Percentiles rank a stretch among this genome's conserved stretches.
Evolutionary conservation across 2,888 invertebrate genomes (phyloP).

Genomic region (Hylaea fasciaria): DNA sequence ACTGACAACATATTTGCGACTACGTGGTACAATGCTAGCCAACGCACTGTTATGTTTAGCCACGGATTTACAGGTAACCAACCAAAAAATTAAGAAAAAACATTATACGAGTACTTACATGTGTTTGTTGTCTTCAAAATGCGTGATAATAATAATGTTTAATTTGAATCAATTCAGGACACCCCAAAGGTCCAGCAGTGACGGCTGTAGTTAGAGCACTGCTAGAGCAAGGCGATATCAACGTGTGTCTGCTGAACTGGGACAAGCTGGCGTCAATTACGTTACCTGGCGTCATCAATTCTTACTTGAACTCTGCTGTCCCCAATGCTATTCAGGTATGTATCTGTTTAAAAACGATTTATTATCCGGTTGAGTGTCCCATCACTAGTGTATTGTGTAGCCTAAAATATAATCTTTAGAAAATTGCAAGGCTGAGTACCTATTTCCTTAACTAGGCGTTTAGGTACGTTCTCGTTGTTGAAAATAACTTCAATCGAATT

Average conservation of each 20-base stretch:
- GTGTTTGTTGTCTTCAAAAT: no score
- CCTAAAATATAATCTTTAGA: no score
- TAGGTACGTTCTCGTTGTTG: no score
- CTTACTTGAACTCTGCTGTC: constrained; percentile 70
- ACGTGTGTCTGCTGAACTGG: constrained; percentile 76
- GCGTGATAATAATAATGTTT: no score
- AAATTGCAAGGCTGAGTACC: no score
- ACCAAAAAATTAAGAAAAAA: not conserved
- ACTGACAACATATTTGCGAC: constrained; percentile 57
- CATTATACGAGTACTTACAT: no score
- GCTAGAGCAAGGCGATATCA: constrained; percentile 59
- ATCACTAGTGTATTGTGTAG: no score
- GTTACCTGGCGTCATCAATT: constrained; percentile 53
- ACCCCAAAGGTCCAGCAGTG: constrained; percentile 69
- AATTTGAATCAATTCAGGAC: constrained; percentile 48
- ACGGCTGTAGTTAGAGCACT: constrained; percentile 59
- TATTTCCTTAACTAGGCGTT: no score
- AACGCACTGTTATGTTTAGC: constrained; percentile 60
- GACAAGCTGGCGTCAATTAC: constrained; percentile 63
- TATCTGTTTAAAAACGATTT: constrained; percentile 31
- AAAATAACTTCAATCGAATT: no score
- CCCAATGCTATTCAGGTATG: constrained; percentile 74
- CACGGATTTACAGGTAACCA: constrained; percentile 71
- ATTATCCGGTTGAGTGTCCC: not conserved
- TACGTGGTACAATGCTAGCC: constrained; percentile 63